These are phyloP conservation scores for Elaphurus davidianus DNA, from an alignment of 2,113 vertebrate species.

Conservation along the genomic window DNA sequence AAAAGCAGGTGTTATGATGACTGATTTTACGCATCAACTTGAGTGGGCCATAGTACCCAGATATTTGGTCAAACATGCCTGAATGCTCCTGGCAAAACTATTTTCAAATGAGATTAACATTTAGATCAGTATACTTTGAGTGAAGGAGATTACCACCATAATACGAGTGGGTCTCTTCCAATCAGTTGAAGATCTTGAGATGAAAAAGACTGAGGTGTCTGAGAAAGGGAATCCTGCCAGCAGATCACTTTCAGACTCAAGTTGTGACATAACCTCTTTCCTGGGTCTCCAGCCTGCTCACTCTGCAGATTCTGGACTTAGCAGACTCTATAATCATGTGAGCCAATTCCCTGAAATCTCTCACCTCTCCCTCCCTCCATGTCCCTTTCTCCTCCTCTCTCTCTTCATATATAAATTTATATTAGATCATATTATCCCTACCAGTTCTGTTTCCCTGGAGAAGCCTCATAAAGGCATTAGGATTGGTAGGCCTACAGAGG, in stretches of 20 bases:
- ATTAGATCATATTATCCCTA: background rate
- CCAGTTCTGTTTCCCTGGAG: background rate
- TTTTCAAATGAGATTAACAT: background rate
- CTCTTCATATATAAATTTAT: background rate
- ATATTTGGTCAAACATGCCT: background rate
- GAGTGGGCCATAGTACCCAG: background rate
- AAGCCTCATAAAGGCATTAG: background rate
- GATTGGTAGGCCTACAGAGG: background rate
- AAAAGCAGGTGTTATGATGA: too few species aligned
- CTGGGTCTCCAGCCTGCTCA: background rate
- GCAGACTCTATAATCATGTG: background rate
- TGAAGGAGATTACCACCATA: background rate
- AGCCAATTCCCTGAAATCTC: background rate
- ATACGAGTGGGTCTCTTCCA: background rate
- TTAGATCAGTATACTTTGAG: background rate
- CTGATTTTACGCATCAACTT: background rate
- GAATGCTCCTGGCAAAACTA: background rate
- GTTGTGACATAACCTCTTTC: background rate
- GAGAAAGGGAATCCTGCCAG: too few species aligned
- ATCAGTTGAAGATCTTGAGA: background rate
- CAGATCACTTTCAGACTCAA: background rate
- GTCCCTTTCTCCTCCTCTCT: background rate
- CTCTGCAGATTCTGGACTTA: background rate
- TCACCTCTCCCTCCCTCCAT: background rate
- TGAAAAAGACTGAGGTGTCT: background rate